Base-by-base conservation (phyloP, 2,888 invertebrate genomes). In the Sepiola atlantica region DNA sequence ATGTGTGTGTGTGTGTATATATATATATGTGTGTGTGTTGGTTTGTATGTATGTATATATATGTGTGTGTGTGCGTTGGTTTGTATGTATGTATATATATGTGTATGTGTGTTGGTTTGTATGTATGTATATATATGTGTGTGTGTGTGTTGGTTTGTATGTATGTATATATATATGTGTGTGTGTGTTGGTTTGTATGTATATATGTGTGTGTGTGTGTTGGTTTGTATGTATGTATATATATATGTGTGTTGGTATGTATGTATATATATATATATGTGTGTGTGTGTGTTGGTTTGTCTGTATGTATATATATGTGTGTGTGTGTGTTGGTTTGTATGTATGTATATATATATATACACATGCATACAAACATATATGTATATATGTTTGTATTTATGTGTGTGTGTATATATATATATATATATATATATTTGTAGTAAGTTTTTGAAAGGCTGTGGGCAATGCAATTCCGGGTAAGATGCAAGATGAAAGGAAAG, bases 191-290 rank as follows among this genome's bases (percentile, higher is more conserved):
- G 24, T 77, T 21, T 77, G 24, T 77, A 24, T 77, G 24, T 77
- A 77, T 77, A 77, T 77, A 77, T 77, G 24, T 77, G 24, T 77
- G 24, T 77, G 77, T 77, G 24, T 77, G 24, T 77, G 24, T 77
- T 21, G 18, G 24, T 77, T 21, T 77, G 24, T 77, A 24, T 77
- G 24, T 77, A 77, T 77, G 24, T 77, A 77, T 77, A 77, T 77
- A 77, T 77, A 77, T 77, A 24, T 77, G 24, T 77, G 24, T 77
- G 24, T 77, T 21, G 18, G 24, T 77, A 77, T 77, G 77, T 77
- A 77, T 77, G 77, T 77, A 77, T 77, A 77, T 77, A 77, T 77
- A 77, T 77, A 77, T 77, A 24, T 77, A 77, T 77, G 24, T 77
- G 24, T 77, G 24, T 77, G 24, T 77, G 24, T 77, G 77, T 77